These are phyloP conservation scores for Eurois occulta DNA, from an alignment of 2,888 invertebrate genomes.

Conservation along the genomic window DNA sequence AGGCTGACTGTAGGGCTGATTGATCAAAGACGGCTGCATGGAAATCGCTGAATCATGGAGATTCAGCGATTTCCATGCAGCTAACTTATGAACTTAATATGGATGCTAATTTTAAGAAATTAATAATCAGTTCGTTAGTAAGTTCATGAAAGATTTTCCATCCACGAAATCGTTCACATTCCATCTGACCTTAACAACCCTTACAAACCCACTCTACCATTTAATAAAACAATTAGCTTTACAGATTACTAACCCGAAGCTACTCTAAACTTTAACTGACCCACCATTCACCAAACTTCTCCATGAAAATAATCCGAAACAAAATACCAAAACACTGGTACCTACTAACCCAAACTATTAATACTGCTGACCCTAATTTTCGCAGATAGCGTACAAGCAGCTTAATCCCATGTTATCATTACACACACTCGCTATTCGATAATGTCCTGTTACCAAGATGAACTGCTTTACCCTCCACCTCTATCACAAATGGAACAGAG, in stretches of 20 bases:
- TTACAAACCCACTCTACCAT: background rate
- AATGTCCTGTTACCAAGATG: constrained; percentile 73
- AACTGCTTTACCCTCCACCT: constrained; percentile 5
- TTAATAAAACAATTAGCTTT: constrained; percentile 27
- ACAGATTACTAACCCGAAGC: constrained; percentile 3
- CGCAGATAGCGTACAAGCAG: constrained; percentile 77
- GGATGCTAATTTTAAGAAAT: background rate
- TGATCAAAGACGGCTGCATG: background rate
- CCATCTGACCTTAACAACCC: background rate
- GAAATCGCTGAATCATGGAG: background rate
- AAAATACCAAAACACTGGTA: constrained; percentile 50
- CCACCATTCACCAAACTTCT: background rate
- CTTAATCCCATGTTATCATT: constrained; percentile 82
- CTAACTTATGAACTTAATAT: background rate
- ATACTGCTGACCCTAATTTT: constrained; percentile 73
- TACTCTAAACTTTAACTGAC: constrained; percentile 18
- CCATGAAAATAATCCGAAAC: constrained; percentile 34
- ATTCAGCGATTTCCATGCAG: too few relatives aligned
- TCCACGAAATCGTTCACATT: background rate
- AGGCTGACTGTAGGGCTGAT: background rate
- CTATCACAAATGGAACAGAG: constrained; percentile 37
- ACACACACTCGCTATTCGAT: constrained; percentile 79
- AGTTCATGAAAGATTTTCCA: background rate
- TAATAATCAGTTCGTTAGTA: background rate
- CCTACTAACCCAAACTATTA: constrained; percentile 57